Evolutionary conservation across 2,113 vertebrate species (phyloP).

Genomic region (Sceloporus tristichus): DNA sequence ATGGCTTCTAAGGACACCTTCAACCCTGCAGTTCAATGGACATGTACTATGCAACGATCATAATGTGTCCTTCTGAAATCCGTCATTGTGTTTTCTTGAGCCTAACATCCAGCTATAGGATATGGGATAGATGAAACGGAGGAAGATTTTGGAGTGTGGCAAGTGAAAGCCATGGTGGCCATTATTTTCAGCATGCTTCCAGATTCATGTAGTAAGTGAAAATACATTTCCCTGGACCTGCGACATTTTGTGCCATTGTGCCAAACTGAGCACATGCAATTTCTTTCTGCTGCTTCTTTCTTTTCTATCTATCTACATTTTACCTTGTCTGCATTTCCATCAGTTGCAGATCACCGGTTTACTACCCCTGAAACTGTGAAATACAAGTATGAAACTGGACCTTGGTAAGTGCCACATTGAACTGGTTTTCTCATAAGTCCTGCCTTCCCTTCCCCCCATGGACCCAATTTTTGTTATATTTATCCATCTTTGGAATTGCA

Average conservation of each 20-base stretch:
- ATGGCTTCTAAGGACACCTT: too few species aligned
- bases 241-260: background rate
- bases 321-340: slow-evolving; percentile 34
- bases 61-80: too few species aligned
- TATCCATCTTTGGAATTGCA: background rate
- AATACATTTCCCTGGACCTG: background rate
- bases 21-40: too few species aligned
- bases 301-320: slow-evolving; percentile 26
- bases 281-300: slow-evolving; percentile 23
- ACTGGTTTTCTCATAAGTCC: background rate
- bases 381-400: slow-evolving; percentile 94
- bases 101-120: slow-evolving; percentile 80
- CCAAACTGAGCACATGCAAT: background rate
- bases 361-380: slow-evolving; percentile 88
- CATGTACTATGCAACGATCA: too few species aligned
- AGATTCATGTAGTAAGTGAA: slow-evolving; percentile 76
- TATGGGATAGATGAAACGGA: slow-evolving; percentile 85
- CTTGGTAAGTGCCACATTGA: slow-evolving; percentile 84
- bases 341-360: slow-evolving; percentile 85
- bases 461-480: background rate
- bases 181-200: slow-evolving; percentile 86
- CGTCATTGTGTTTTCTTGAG: slow-evolving; percentile 62
- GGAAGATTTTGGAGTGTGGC: slow-evolving; percentile 85
- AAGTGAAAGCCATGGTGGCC: slow-evolving; percentile 91
- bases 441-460: too few species aligned